phyloP scores from a whole-genome alignment of 2,888 invertebrate genomes.

The Chromoteleia sp. region DNA sequence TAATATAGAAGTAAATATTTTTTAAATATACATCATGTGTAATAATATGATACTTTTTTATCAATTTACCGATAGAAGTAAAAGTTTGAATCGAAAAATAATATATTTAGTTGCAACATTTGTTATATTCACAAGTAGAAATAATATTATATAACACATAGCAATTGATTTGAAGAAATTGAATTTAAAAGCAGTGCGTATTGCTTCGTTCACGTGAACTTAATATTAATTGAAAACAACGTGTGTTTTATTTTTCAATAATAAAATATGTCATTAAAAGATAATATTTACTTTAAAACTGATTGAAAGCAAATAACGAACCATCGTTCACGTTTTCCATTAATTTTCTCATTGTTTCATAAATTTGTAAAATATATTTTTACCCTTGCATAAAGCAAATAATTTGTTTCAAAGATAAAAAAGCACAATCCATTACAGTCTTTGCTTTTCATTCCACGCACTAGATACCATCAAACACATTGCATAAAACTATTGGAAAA shows the following conservation, averaged over 20 bases:
- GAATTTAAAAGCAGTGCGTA: no score
- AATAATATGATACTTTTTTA: no score
- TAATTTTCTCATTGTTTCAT: not conserved
- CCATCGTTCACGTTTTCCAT: not conserved
- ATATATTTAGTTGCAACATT: no score
- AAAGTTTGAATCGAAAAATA: no score
- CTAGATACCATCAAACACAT: conserved; percentile 8
- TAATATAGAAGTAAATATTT: no score
- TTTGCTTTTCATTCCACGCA: conserved; percentile 9
- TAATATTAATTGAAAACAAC: not conserved
- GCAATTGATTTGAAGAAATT: no score
- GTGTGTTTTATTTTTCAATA: not conserved
- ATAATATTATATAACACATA: no score
- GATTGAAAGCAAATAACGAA: not conserved
- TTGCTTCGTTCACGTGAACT: no score
- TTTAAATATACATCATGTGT: no score
- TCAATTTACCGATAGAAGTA: no score
- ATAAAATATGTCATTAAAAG: not conserved
- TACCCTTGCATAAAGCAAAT: not conserved
- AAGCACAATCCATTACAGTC: not conserved
- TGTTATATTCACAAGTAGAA: no score
- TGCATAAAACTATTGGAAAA: conserved; percentile 16
- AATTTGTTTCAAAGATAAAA: not conserved
- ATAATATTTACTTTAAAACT: not conserved
- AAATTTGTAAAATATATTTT: not conserved